Conservation (phyloP, 2,888 invertebrate species). For the Orthosia incerta region DNA sequence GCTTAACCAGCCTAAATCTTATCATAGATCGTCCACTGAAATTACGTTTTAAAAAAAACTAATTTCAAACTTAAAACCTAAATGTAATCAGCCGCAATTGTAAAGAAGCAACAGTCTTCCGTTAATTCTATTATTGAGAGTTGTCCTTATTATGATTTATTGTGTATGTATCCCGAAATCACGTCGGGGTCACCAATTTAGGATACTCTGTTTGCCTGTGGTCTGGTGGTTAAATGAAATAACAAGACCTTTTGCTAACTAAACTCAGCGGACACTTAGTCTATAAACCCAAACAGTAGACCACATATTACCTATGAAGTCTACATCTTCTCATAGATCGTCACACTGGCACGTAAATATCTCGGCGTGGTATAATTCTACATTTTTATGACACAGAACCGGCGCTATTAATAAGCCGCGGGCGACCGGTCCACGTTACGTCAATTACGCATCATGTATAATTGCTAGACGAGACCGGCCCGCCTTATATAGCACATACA, state of each 20-base stretch:
- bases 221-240: no score
- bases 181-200: no score
- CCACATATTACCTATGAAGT: not conserved
- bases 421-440: conserved; percentile 81
- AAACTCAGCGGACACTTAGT: not conserved
- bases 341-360: conserved; percentile 35
- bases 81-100: no score
- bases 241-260: not conserved
- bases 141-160: no score
- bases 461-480: conserved; percentile 72
- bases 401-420: conserved; percentile 68
- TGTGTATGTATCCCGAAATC: no score
- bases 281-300: not conserved
- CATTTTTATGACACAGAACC: conserved; percentile 67
- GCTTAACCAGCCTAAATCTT: no score
- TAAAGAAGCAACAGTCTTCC: no score
- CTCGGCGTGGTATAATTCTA: conserved; percentile 40
- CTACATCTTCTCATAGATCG: conserved; percentile 17
- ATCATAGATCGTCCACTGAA: no score
- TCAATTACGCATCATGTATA: conserved; percentile 81
- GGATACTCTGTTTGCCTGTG: no score
- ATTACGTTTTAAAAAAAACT: no score
- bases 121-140: no score
- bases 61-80: no score
- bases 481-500: conserved; percentile 68